phyloP scores from a whole-genome alignment of 2,888 invertebrate species.

The Ethmia dodecea region DNA sequence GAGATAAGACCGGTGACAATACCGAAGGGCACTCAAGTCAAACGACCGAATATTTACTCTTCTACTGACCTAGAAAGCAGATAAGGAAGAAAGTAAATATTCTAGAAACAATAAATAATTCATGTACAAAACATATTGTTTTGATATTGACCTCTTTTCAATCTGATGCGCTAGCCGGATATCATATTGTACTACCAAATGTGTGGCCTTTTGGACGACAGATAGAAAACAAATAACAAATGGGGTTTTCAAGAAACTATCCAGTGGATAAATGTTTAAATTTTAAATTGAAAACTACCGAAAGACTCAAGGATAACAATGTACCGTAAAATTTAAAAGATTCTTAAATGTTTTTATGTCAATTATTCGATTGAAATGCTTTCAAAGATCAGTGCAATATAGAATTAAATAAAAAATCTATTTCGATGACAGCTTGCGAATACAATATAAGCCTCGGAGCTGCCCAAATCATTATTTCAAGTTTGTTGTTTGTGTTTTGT shows the following conservation, averaged over 20 bases:
- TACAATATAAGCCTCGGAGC: too few species aligned
- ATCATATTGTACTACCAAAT: background rate
- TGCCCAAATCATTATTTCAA: too few species aligned
- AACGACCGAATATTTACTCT: slow-evolving; percentile 44
- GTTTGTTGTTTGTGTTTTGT: too few species aligned
- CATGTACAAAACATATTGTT: slow-evolving; percentile 46
- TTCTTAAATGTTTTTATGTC: too few species aligned
- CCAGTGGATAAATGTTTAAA: background rate
- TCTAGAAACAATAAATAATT: slow-evolving; percentile 59
- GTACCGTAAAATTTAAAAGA: too few species aligned
- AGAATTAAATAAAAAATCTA: too few species aligned
- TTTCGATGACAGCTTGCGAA: too few species aligned
- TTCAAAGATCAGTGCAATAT: too few species aligned
- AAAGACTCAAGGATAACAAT: too few species aligned
- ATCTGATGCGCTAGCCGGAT: background rate
- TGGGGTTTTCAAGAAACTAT: background rate
- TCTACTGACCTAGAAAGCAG: slow-evolving; percentile 60
- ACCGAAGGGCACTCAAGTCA: slow-evolving; percentile 34
- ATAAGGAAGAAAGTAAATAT: slow-evolving; percentile 69
- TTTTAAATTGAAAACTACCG: too few species aligned
- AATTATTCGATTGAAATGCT: too few species aligned
- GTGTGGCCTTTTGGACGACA: background rate
- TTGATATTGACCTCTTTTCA: slow-evolving; percentile 60
- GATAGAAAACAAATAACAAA: background rate
- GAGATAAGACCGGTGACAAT: slow-evolving; percentile 33